These are phyloP conservation scores for Colletes gigas DNA, from an alignment of 1,140 invertebrate genomes.

Conservation along the genomic window DNA sequence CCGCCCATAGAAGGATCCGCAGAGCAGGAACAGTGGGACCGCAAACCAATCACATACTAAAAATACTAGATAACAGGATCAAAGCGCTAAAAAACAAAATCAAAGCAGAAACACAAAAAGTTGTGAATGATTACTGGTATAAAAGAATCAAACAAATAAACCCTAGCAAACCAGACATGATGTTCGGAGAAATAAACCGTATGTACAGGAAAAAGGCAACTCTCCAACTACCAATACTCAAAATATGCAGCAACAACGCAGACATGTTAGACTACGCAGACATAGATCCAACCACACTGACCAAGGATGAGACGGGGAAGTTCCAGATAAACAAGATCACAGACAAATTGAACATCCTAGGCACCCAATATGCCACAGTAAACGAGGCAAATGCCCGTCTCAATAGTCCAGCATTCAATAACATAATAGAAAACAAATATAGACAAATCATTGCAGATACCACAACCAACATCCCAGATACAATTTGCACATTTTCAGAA, in stretches of 20 bases:
- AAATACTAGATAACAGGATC: background rate
- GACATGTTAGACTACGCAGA: background rate
- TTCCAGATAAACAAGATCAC: background rate
- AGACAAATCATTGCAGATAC: background rate
- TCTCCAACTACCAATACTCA: background rate
- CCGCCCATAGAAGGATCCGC: background rate
- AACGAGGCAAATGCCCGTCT: background rate
- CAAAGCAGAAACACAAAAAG: background rate
- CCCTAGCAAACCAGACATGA: background rate
- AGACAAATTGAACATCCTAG: background rate
- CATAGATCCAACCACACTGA: background rate
- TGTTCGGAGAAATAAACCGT: background rate
- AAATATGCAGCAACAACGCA: background rate
- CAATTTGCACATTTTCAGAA: background rate
- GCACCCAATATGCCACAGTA: background rate
- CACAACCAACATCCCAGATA: background rate
- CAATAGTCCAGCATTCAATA: background rate
- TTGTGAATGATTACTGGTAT: background rate
- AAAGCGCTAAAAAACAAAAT: background rate
- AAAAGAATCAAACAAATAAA: background rate
- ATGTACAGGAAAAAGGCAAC: background rate
- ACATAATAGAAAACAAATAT: background rate
- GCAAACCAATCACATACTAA: background rate
- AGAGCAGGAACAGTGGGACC: background rate
- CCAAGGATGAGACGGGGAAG: no score